Base-by-base conservation (phyloP, 2,797 vertebrate genomes). In the Enteromius afrohamiltoni region DNA sequence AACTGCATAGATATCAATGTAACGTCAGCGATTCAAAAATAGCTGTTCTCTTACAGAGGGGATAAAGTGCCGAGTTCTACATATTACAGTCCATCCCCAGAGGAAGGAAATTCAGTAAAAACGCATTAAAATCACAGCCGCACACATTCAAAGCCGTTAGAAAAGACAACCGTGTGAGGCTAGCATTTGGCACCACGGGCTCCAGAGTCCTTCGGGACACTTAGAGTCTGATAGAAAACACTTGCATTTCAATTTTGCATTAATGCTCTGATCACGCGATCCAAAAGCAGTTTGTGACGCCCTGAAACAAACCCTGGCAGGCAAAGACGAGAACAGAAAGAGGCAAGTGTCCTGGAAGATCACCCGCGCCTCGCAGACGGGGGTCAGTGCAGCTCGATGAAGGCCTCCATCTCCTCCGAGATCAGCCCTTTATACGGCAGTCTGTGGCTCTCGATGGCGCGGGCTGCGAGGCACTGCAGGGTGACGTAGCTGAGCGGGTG, bases 401-500 rank as follows among this genome's bases (percentile, higher is more conserved):
- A 99, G 55, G 96, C 96, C 93, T 98, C 97, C 92, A 99, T 96
- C 91, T 98, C 96, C 87, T 98, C 97, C 0, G 98, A 97, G 93
- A 98, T 97, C 73, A 97, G 95, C 23, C 98, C 97, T 90, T 97
- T 97, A 92, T 99, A 99, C 80, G 97, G 96, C 79, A 99, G 93
- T 95, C 97, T 96, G 95, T 98, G 96, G 91, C 93, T 96, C 88
- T 96, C 97, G 42, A 99, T 93, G 10, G 96, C 96, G 1, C 96
- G 96, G 55, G 98, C 97, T 0, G 98, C 97, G 92, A 99, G 96
- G 95, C 97, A 99, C 96, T 99, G 98, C 86, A 99, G 95, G 86
- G 96, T 97, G 90, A 98, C 85, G 69, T 98, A 95, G 90, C 96
- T 97, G 89, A 99, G 96, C 0, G 98, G 97, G 91, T 96, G 96